Conservation (phyloP, 2,888 invertebrate species). For the Oscheius sp. region DNA sequence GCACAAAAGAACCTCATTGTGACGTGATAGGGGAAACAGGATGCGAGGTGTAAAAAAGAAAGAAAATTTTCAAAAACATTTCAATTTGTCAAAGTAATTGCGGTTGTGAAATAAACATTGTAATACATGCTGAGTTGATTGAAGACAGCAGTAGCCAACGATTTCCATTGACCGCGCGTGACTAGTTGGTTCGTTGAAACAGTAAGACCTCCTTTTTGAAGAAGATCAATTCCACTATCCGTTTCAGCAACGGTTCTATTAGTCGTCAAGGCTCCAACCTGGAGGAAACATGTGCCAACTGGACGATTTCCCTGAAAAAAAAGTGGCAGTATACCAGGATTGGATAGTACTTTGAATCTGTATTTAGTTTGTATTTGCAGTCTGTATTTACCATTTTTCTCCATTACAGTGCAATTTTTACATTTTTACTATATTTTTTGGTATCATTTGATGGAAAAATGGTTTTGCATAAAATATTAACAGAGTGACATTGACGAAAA, state of each 20-base stretch:
- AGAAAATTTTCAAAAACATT: neutral
- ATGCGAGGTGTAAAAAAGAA: too few relatives aligned
- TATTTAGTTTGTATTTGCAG: too few relatives aligned
- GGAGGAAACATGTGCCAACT: slow-evolving; percentile 14
- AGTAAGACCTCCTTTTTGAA: slow-evolving; percentile 5
- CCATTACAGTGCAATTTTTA: too few relatives aligned
- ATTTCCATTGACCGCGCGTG: slow-evolving; percentile 20
- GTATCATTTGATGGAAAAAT: too few relatives aligned
- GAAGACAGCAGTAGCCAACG: slow-evolving; percentile 13
- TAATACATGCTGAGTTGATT: slow-evolving; percentile 27
- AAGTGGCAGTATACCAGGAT: too few relatives aligned
- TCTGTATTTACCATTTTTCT: too few relatives aligned
- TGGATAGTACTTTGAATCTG: too few relatives aligned
- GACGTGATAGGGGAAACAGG: too few relatives aligned
- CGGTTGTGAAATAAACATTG: slow-evolving; percentile 23
- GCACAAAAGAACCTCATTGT: too few relatives aligned
- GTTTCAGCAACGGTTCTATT: slow-evolving; percentile 17
- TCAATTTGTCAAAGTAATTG: slow-evolving; percentile 14
- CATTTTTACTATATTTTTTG: too few relatives aligned
- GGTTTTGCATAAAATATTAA: too few relatives aligned
- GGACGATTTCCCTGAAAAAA: slow-evolving; percentile 11
- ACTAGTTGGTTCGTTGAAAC: slow-evolving; percentile 20
- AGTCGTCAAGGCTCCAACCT: slow-evolving; percentile 17
- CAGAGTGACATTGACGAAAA: too few relatives aligned
- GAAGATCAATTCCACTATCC: slow-evolving; percentile 17